Percentiles rank a stretch among this genome's conserved stretches.
Conservation (phyloP, 2,888 invertebrate genomes). For the Noctua fimbriata region DNA sequence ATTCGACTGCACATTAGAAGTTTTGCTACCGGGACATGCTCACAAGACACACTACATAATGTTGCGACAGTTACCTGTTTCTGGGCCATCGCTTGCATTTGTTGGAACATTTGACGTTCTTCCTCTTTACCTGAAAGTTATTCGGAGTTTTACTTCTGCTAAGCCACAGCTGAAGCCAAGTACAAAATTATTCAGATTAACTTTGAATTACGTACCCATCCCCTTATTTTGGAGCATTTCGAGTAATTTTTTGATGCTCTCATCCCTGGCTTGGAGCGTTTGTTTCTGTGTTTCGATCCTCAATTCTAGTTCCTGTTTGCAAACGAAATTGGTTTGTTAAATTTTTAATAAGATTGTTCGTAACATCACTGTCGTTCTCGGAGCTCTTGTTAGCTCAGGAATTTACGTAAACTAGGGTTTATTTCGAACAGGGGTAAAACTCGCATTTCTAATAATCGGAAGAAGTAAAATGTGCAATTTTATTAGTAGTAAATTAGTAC, state of each 20-base stretch:
- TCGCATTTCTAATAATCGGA: constrained; percentile 1
- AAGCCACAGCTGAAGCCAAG: constrained; percentile 43
- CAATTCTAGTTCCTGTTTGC: constrained; percentile 96
- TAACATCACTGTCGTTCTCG: constrained; percentile 34
- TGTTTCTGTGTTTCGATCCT: constrained; percentile 99
- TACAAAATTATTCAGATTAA: constrained; percentile 51
- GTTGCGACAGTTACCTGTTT: constrained; percentile 94
- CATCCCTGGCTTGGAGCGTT: constrained; percentile 98
- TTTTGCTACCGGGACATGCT: constrained; percentile 78
- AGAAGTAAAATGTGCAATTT: constrained; percentile 1
- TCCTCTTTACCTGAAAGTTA: constrained; percentile 96
- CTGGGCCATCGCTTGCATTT: constrained; percentile 99
- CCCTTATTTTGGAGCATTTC: constrained; percentile 99
- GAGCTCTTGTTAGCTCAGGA: constrained; percentile 17
- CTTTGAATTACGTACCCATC: constrained; percentile 93
- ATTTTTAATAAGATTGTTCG: constrained; percentile 44
- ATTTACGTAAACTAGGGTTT: constrained; percentile 15
- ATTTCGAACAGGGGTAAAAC: background rate
- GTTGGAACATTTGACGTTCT: constrained; percentile 98
- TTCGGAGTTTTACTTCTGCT: constrained; percentile 83
- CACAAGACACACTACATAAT: constrained; percentile 68
- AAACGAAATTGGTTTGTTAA: constrained; percentile 61
- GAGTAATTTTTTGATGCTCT: constrained; percentile 99
- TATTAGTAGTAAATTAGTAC: background rate
- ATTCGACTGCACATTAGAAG: constrained; percentile 66